Conservation (phyloP, 1,140 invertebrate species). For the Plutomurus gul region DNA sequence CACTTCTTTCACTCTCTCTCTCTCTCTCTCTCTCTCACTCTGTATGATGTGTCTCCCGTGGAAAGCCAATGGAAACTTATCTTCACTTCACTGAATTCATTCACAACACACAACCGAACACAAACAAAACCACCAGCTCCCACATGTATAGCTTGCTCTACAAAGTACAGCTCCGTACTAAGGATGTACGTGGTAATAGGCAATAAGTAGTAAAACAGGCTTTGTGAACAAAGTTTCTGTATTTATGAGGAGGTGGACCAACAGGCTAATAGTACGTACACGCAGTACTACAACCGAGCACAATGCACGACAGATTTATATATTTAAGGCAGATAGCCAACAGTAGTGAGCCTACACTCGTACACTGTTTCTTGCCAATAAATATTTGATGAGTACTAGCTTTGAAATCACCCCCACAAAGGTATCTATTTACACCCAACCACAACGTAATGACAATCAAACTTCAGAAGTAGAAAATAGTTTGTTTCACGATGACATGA, state of each 20-base stretch:
- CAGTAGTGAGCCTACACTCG: background rate
- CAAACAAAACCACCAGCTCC: background rate
- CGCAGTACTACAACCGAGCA: background rate
- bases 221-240: background rate
- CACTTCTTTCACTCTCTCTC: constrained; percentile 12
- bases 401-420: constrained; percentile 2
- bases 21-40: background rate
- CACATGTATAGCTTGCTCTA: background rate
- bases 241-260: background rate
- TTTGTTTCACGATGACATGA: background rate
- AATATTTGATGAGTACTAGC: constrained; percentile 2
- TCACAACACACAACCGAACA: too few relatives aligned
- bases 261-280: background rate
- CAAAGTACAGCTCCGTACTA: background rate
- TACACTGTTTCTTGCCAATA: background rate
- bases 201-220: background rate
- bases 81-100: background rate
- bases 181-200: background rate
- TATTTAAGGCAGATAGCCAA: background rate
- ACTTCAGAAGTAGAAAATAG: background rate
- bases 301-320: background rate
- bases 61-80: background rate
- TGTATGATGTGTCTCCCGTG: background rate
- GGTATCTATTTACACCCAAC: constrained; percentile 6
- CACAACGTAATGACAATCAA: constrained; percentile 17